Evolutionary conservation across 2,888 invertebrate genomes (phyloP), one percentile per base, ranked within the genome.

Genomic region (Drosophila paramelanica): DNA sequence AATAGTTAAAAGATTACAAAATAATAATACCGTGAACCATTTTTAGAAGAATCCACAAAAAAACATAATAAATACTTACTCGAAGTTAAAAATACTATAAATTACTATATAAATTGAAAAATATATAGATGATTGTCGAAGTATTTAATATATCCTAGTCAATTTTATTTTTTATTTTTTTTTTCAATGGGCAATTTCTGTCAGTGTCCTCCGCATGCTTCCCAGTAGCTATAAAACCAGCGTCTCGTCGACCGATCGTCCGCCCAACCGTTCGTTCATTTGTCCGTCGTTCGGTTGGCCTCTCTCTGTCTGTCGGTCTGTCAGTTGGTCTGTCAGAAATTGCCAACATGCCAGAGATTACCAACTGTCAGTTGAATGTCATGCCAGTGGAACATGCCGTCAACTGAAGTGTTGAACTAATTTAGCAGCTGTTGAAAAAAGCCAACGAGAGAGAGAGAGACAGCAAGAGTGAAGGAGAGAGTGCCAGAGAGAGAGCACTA

Each of bases 341-440:
- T 90, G 86, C 89, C 88, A 89, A 89, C 90, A 91, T 90, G 90
- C 91, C 90, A 89, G 88, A 90, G 91, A 91, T 91, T 90, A 89
- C 91, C 90, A 91, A 91, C 90, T 91, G 90, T 90, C 90, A 90
- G 91, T 91, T 84, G 91, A 89, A 84, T 91, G 90, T 91, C 91
- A 90, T 90, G 91, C 88, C 88, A 81, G 83, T 85, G 89, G 89
- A 91, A 90, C 87, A 91, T 90, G 89, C 91, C 91, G 90, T 91
- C 90, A 91, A 89, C 91, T 89, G 84, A 90, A 91, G 90, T 91
- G 90, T 91, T 91, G 90, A 90, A 89, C 91, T 91, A 91, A 91
- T 92, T 92, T 90, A 92, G 90, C 92, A 92, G 91, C 92, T 91
- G 91, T 91, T 91, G 91, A 90, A 89, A 90, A 89, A 85, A 81